Conservation (phyloP, 2,888 invertebrate genomes). For the Phrixothrix hirtus region DNA sequence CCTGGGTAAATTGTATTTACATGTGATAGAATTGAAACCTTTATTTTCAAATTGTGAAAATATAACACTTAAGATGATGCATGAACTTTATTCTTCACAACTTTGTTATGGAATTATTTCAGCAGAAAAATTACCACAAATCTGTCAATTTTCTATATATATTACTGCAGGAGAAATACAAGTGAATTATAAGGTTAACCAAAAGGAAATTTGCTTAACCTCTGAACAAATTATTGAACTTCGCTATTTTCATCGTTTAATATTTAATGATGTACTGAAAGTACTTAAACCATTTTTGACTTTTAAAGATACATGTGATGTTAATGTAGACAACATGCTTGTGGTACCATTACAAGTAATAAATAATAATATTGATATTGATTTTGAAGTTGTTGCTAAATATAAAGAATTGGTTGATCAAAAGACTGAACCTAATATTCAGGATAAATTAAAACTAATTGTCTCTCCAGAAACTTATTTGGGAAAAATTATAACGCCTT, state of each 20-base stretch:
- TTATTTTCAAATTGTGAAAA: constrained; percentile 55
- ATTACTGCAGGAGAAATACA: constrained; percentile 66
- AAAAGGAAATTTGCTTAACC: constrained; percentile 55
- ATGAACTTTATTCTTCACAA: constrained; percentile 58
- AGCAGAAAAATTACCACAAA: constrained; percentile 61
- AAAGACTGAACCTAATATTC: constrained; percentile 53
- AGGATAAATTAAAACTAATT: constrained; percentile 58
- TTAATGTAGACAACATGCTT: constrained; percentile 56
- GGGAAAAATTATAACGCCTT: constrained; percentile 80
- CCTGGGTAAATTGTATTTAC: constrained; percentile 58
- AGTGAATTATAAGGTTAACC: constrained; percentile 61
- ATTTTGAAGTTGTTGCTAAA: constrained; percentile 63
- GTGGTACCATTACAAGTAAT: constrained; percentile 32
- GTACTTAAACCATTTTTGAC: constrained; percentile 66
- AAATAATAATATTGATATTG: constrained; percentile 56
- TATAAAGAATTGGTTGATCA: constrained; percentile 56
- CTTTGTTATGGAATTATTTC: constrained; percentile 70
- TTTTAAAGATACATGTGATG: constrained; percentile 58
- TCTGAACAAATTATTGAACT: constrained; percentile 59
- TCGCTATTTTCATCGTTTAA: constrained; percentile 69
- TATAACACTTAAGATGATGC: constrained; percentile 59
- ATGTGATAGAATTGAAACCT: constrained; percentile 64
- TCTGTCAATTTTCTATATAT: constrained; percentile 75
- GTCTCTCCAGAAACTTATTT: constrained; percentile 67
- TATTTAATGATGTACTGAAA: constrained; percentile 74